A percentile compares a stretch with the other conserved stretches of the same genome.
Evolutionary conservation across 1,140 invertebrate species (phyloP).

Genomic region (Chymomyza costata): DNA sequence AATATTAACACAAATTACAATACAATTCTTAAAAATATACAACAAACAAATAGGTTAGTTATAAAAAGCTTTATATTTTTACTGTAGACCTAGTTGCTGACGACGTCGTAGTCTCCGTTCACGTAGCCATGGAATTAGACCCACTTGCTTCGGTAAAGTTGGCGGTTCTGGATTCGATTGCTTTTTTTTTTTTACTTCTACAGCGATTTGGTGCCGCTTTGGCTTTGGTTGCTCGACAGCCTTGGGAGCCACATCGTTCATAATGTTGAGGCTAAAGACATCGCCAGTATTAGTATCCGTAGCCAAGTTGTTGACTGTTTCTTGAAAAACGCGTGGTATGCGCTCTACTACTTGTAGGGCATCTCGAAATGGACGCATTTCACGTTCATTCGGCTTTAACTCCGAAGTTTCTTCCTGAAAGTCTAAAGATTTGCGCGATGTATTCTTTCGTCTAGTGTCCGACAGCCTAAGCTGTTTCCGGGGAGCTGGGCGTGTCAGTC

Average conservation of each 20-base stretch:
- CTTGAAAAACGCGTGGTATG: slow-evolving; percentile 53
- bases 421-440: too few species aligned
- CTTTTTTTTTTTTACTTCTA: slow-evolving; percentile 1
- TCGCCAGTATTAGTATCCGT: slow-evolving; percentile 35
- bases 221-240: slow-evolving; percentile 13
- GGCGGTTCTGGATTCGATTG: slow-evolving; percentile 5
- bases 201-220: slow-evolving; percentile 11
- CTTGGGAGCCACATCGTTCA: slow-evolving; percentile 37
- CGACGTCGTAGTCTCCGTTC: slow-evolving; percentile 36
- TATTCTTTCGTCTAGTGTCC: too few species aligned
- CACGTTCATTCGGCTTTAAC: neutral
- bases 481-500: slow-evolving; percentile 42
- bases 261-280: slow-evolving; percentile 56
- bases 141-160: slow-evolving; percentile 9
- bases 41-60: slow-evolving; percentile 26
- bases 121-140: slow-evolving; percentile 46
- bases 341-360: slow-evolving; percentile 53
- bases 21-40: slow-evolving; percentile 39
- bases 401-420: too few species aligned
- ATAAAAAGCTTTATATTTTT: neutral
- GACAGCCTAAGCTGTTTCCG: slow-evolving; percentile 13
- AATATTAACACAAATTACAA: slow-evolving; percentile 2
- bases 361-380: slow-evolving; percentile 45
- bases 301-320: slow-evolving; percentile 49
- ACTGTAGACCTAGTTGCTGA: slow-evolving; percentile 19